Evolutionary conservation across 2,888 invertebrate genomes (phyloP).

Genomic region (Acleris emargana): DNA sequence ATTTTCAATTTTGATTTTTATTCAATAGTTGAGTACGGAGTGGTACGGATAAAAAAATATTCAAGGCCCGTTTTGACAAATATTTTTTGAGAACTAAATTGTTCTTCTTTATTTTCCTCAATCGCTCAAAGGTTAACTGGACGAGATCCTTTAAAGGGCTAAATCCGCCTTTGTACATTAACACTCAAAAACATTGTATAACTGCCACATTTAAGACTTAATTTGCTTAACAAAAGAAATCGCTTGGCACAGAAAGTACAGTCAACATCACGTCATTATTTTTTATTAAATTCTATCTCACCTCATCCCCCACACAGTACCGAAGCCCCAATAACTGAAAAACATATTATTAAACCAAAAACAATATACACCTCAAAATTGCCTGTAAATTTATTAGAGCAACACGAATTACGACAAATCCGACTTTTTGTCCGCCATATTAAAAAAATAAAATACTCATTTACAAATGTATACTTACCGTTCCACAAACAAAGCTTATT

Average conservation of each 20-base stretch:
- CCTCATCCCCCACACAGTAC: slow-evolving; percentile 12
- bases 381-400: slow-evolving; percentile 71
- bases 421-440: slow-evolving; percentile 67
- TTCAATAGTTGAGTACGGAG: no score
- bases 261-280: slow-evolving; percentile 8
- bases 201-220: no score
- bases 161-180: no score
- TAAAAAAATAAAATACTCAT: slow-evolving; percentile 64
- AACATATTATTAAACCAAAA: slow-evolving; percentile 37
- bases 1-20: no score
- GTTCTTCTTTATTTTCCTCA: no score
- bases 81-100: no score
- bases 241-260: not conserved
- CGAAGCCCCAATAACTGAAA: slow-evolving; percentile 17
- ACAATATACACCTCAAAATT: slow-evolving; percentile 55
- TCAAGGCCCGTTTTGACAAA: no score
- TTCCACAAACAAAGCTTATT: not conserved
- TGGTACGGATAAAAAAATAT: no score
- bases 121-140: no score
- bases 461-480: slow-evolving; percentile 41
- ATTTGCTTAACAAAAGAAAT: no score
- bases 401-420: slow-evolving; percentile 66
- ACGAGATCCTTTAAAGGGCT: no score
- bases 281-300: slow-evolving; percentile 9
- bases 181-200: no score